Conservation (phyloP, 1,140 invertebrate genomes). For the Drosophila ohnishii region DNA sequence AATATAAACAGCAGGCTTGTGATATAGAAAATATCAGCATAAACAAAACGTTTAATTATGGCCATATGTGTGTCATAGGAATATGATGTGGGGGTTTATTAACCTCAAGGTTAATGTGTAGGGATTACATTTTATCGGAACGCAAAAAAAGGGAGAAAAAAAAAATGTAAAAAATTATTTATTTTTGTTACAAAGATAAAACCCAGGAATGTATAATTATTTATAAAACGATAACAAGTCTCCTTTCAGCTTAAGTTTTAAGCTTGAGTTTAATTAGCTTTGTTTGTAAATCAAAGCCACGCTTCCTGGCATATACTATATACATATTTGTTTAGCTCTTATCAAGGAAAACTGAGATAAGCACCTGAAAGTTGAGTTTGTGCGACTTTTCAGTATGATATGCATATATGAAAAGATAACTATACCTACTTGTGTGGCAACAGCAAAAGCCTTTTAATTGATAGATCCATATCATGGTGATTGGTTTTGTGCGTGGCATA, state of each 20-base stretch:
- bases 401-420: constrained; percentile 1
- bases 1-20: constrained; percentile 18
- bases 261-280: not conserved
- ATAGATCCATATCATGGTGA: constrained; percentile 60
- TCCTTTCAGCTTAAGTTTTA: not conserved
- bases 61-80: constrained; percentile 35
- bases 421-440: constrained; percentile 32
- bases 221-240: not conserved
- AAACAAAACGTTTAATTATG: constrained; percentile 21
- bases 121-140: not conserved
- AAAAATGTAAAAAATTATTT: not conserved
- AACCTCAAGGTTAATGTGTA: constrained; percentile 2
- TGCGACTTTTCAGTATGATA: constrained; percentile 11
- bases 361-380: constrained; percentile 2
- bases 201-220: not conserved
- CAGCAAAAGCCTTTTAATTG: constrained; percentile 67
- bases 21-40: constrained; percentile 4
- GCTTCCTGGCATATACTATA: not conserved
- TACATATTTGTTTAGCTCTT: not conserved
- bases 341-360: constrained; percentile 8
- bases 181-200: not conserved
- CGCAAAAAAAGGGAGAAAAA: not conserved
- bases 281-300: not conserved
- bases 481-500: constrained; percentile 33
- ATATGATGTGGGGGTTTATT: constrained; percentile 1